Evolutionary conservation across 1,140 invertebrate species (phyloP).

Genomic region (Euwallacea similis): DNA sequence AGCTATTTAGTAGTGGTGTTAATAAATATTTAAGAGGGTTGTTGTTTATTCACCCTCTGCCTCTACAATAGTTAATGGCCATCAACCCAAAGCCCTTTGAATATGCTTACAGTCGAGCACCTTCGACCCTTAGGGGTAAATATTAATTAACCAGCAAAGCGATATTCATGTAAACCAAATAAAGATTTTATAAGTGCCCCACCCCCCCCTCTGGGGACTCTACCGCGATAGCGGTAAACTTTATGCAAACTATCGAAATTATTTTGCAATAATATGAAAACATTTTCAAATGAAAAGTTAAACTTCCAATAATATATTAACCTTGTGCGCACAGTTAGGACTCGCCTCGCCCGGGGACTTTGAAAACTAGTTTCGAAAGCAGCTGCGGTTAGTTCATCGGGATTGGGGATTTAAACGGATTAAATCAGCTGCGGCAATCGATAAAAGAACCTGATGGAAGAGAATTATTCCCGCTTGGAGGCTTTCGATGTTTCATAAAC

Average conservation of each 20-base stretch:
- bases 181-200: no score
- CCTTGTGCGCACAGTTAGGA: background rate
- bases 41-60: no score
- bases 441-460: conserved; percentile 9
- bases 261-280: background rate
- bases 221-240: no score
- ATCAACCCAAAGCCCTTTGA: no score
- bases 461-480: background rate
- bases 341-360: conserved; percentile 2
- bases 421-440: conserved; percentile 7
- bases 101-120: no score
- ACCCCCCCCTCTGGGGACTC: no score
- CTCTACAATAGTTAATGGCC: no score
- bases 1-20: no score
- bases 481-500: background rate
- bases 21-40: no score
- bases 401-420: conserved; percentile 14
- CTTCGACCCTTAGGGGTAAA: no score
- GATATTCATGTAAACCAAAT: background rate
- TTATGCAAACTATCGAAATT: no score
- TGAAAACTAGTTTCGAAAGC: conserved; percentile 13
- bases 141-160: background rate
- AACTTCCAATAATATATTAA: conserved; percentile 18
- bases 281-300: background rate
- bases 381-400: conserved; percentile 14